Conservation (phyloP, 1,140 invertebrate species). For the Hycleus phaleratus region DNA sequence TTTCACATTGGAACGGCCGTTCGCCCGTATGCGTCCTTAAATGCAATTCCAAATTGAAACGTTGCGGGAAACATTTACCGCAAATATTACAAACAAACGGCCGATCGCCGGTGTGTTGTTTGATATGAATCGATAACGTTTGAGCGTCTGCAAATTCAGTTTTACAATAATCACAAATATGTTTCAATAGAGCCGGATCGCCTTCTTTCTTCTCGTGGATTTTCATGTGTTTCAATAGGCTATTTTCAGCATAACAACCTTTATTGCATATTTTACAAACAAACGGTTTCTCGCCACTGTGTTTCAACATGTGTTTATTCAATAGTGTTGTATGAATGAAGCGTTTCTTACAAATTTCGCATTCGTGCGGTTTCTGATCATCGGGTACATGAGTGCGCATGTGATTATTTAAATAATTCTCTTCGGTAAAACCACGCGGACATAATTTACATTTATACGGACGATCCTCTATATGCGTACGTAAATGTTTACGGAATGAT, state of each 20-base stretch:
- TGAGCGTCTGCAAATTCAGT: constrained; percentile 42
- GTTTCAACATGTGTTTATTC: constrained; percentile 55
- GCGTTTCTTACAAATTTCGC: constrained; percentile 54
- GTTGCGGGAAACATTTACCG: constrained; percentile 51
- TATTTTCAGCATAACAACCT: constrained; percentile 45
- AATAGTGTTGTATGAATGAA: constrained; percentile 52
- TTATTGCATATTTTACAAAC: constrained; percentile 54
- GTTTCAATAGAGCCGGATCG: constrained; percentile 37
- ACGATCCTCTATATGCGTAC: constrained; percentile 96
- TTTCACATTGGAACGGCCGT: constrained; percentile 39
- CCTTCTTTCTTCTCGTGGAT: constrained; percentile 41
- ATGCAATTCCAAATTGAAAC: constrained; percentile 58
- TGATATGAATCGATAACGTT: constrained; percentile 44
- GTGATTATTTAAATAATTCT: constrained; percentile 51
- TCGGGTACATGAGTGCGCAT: constrained; percentile 57
- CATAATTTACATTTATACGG: constrained; percentile 98
- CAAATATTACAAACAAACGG: constrained; percentile 47
- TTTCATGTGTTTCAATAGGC: constrained; percentile 41
- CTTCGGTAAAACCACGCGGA: constrained; percentile 41
- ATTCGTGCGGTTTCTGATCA: constrained; percentile 51
- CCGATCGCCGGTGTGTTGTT: constrained; percentile 46
- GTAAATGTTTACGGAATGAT: constrained; percentile 94
- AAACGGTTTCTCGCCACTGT: constrained; percentile 56
- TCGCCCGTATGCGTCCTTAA: constrained; percentile 56
- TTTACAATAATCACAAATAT: constrained; percentile 41